Evolutionary conservation across 2,888 invertebrate species (phyloP), one percentile per base, ranked within the genome.

Genomic region (Stenurella melanura): DNA sequence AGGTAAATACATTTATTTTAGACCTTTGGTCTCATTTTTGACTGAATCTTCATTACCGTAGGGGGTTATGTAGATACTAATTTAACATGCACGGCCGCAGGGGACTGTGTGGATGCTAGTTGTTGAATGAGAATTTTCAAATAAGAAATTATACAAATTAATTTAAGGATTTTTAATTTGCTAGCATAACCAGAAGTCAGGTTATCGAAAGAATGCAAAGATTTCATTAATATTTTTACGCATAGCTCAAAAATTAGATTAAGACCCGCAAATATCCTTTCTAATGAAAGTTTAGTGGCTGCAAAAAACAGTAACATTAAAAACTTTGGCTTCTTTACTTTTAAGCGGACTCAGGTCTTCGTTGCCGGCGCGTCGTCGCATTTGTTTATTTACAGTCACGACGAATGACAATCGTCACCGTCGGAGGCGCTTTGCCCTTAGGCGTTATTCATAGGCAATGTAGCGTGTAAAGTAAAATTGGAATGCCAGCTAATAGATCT

Each of bases 381-480:
- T 50, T 50, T 58, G 19, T 58, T 58, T 60, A 26, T 26, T 15
- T 21, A 26, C 60, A 30, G 60, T 60, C 60, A 64, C 18, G 30
- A 18, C 64, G 11, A 64, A 64, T 11, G 30, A 18, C 64, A 38
- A 64, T 38, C 30, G 38, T 63, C 63, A 26, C 63, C 4, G 6
- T 63, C 54, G n/a, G 68, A 68, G 26, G 34, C 58, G 18, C 19
- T 57, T 70, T 38, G 30, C 69, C 42, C 60, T 50, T 4, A 4
- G 21, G 58, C 58, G 58, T 70, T 58, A 42, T 58, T 70, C 19
- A 12, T 42, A 30, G n/a, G 9, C 70, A 70, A 15, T 60, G 60
- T 70, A 60, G 42, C 70, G 70, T 70, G 60, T 19, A 70, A 70
- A 60, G 57, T 70, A 60, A 38, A 70, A 70, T 70, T 30, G 70